Base-by-base conservation (phyloP, 1,140 invertebrate genomes). In the Orussus abietinus region DNA sequence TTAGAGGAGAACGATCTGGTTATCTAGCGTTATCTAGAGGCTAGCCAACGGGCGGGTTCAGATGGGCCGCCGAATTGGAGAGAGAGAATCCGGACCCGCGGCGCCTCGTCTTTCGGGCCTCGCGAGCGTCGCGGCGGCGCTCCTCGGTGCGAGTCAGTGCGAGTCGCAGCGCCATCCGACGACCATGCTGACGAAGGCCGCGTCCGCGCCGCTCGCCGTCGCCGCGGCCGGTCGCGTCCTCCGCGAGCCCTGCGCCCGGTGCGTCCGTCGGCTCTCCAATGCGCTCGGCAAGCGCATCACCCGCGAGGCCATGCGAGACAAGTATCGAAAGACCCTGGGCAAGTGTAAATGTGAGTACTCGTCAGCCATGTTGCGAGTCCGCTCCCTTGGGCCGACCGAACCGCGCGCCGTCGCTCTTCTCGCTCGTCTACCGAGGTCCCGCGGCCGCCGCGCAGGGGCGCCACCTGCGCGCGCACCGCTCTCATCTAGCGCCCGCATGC, bases 301-400 rank as follows among this genome's bases (percentile, higher is more conserved):
- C 14, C 57, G 59, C n/a, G 55, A 62, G 5, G 44, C 47, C 33
- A 66, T 72, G 68, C 58, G 43, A 10, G 21, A 51, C 1, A 64
- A 69, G 45, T 72, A 72, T 38, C 25, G 41, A 5, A 67, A 49
- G 42, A 63, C 62, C 47, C 45, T 53, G 22, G 62, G 65, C 7
- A 71, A 71, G 42, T 72, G 64, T 51, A 60, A 64, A 50, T 72
- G 69, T 72, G 32, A 72, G 69, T 71, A 57, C 5, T 2, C 6
- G n/a, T 19, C 5, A 12, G 7, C 14, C 4, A 37, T 37, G 19
- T n/a, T n/a, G n/a, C n/a, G n/a, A n/a, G n/a, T n/a, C n/a, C n/a
- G n/a, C n/a, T n/a, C n/a, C n/a, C n/a, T n/a, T n/a, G n/a, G n/a
- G n/a, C n/a, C n/a, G n/a, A n/a, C n/a, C n/a, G n/a, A n/a, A n/a